Evolutionary conservation across 2,797 vertebrate genomes (phyloP).

Genomic region (Schizothorax lantsangensis): DNA sequence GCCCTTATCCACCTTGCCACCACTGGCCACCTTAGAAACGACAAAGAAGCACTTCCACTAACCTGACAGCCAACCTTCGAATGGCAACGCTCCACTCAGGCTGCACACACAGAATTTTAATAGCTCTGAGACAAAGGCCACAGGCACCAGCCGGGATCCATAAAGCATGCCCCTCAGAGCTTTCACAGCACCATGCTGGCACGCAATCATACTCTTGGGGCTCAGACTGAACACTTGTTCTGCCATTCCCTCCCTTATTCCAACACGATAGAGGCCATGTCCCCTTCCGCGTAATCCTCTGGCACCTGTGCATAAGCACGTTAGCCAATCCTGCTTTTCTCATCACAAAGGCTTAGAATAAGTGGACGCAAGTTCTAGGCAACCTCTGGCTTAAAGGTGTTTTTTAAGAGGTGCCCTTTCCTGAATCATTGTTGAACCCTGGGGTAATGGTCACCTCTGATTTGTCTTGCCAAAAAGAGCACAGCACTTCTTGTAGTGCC

Average conservation of each 20-base stretch:
- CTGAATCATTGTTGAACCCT: neutral
- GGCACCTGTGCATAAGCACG: conserved; percentile 62
- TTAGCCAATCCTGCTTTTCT: conserved; percentile 53
- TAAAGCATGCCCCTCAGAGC: conserved; percentile 76
- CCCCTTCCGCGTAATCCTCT: conserved; percentile 69
- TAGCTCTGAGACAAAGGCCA: conserved; percentile 79
- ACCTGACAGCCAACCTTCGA: conserved; percentile 79
- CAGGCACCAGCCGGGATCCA: conserved; percentile 73
- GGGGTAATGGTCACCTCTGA: neutral
- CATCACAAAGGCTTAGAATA: conserved; percentile 52
- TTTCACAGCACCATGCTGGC: conserved; percentile 74
- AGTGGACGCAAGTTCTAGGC: neutral
- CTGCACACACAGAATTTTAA: conserved; percentile 77
- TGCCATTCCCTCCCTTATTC: conserved; percentile 62
- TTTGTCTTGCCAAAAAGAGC: conserved; percentile 43
- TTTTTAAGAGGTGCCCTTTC: neutral
- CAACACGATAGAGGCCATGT: conserved; percentile 60
- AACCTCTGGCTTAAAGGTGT: neutral
- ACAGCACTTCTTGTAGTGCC: neutral
- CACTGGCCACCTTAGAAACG: conserved; percentile 58
- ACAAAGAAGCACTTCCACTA: conserved; percentile 74
- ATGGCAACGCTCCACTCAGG: conserved; percentile 73
- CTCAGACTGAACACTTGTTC: conserved; percentile 71
- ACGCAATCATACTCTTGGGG: conserved; percentile 74
- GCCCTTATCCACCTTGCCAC: conserved; percentile 50